These are phyloP conservation scores for Mycetomoellerius zeteki DNA, from an alignment of 1,140 invertebrate species.

Conservation along the genomic window DNA sequence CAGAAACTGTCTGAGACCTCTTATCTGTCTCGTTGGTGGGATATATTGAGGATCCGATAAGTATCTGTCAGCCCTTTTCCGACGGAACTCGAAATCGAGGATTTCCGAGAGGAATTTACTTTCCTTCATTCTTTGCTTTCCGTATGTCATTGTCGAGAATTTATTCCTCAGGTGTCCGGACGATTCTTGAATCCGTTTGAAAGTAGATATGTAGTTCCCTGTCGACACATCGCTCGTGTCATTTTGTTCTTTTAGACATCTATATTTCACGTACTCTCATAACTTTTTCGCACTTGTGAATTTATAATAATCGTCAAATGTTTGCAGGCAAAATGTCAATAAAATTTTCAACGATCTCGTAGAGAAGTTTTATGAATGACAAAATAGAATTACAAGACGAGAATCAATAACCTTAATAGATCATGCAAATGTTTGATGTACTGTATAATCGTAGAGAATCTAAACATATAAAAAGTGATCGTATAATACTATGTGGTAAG, in stretches of 20 bases:
- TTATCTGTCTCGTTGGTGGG: background rate
- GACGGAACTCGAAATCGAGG: background rate
- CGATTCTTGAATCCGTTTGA: background rate
- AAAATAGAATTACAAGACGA: background rate
- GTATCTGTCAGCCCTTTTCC: background rate
- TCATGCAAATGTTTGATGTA: background rate
- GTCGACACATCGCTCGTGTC: background rate
- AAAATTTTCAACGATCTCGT: background rate
- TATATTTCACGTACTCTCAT: background rate
- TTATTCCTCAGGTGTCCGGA: background rate
- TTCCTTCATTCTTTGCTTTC: background rate
- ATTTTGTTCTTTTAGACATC: background rate
- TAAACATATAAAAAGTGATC: background rate
- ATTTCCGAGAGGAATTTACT: conserved; percentile 3
- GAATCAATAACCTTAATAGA: background rate
- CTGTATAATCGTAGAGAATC: background rate
- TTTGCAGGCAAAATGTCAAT: background rate
- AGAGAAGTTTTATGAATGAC: background rate
- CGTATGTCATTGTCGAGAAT: background rate
- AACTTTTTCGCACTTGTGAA: background rate
- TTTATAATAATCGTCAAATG: background rate
- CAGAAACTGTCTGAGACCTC: background rate
- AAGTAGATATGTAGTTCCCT: background rate
- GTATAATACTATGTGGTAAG: no score
- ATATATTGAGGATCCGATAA: conserved; percentile 20